These are phyloP conservation scores for Octopus sinensis DNA, from an alignment of 1,140 invertebrate genomes.

Conservation along the genomic window DNA sequence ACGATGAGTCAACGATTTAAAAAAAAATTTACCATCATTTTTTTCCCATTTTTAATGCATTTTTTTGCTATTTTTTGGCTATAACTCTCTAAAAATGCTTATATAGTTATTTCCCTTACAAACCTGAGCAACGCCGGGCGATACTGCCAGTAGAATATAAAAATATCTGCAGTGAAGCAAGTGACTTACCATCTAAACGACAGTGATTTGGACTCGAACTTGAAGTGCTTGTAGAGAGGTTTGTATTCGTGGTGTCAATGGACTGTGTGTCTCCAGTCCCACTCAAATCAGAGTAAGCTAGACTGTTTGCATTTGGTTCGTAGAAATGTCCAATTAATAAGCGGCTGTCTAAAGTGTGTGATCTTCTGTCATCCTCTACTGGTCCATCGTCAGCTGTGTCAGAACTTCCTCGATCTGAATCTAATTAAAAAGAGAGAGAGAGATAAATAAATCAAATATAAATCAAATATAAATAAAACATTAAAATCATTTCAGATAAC, in stretches of 20 bases:
- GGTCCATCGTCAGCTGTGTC: neutral
- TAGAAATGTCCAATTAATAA: neutral
- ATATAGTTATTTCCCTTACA: too few species aligned
- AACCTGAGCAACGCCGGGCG: too few species aligned
- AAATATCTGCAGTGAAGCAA: too few species aligned
- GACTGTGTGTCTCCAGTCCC: conserved; percentile 1
- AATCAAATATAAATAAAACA: too few species aligned
- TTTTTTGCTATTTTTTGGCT: too few species aligned
- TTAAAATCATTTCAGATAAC: too few species aligned
- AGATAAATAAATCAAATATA: too few species aligned
- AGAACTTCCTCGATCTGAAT: conserved; percentile 9
- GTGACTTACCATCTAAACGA: neutral
- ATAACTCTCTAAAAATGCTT: too few species aligned
- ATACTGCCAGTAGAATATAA: too few species aligned
- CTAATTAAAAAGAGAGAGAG: neutral
- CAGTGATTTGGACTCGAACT: neutral
- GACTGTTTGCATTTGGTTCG: neutral
- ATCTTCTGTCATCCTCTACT: conserved; percentile 1
- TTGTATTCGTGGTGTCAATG: neutral
- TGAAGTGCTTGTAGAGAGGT: neutral
- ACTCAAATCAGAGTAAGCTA: neutral
- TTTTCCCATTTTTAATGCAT: too few species aligned
- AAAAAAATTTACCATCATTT: too few species aligned
- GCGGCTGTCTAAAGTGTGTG: neutral
- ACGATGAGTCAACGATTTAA: too few species aligned